A percentile compares a stretch with the other conserved stretches of the same genome.
phyloP scores from a whole-genome alignment of 2,113 vertebrate genomes.

The Symphodus melops region DNA sequence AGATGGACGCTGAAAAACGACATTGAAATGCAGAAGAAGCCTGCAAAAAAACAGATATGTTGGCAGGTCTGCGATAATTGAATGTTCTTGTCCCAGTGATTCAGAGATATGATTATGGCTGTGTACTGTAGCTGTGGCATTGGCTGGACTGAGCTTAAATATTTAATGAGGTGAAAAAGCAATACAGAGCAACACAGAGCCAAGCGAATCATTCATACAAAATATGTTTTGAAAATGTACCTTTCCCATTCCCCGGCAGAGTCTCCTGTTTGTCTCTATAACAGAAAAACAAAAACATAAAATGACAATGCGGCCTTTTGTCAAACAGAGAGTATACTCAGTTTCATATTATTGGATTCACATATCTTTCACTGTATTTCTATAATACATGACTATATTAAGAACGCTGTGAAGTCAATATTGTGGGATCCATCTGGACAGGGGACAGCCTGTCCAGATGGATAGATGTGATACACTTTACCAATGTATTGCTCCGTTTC shows the following conservation, averaged over 20 bases:
- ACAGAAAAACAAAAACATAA: constrained; percentile 26
- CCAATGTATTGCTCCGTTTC: constrained; percentile 67
- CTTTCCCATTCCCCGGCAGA: constrained; percentile 25
- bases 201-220: not conserved
- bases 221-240: constrained; percentile 30
- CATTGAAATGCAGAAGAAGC: not conserved
- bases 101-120: constrained; percentile 54
- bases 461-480: constrained; percentile 53
- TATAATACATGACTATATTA: constrained; percentile 45
- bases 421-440: constrained; percentile 53
- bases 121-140: constrained; percentile 20
- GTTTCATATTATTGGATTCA: constrained; percentile 41
- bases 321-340: constrained; percentile 23
- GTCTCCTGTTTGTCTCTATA: constrained; percentile 36
- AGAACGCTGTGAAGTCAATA: constrained; percentile 29
- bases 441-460: constrained; percentile 60
- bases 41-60: not conserved
- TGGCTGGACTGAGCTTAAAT: not conserved
- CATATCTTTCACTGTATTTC: constrained; percentile 33
- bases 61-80: not conserved
- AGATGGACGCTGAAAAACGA: too few species aligned
- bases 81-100: constrained; percentile 67
- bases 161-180: constrained; percentile 6
- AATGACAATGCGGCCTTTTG: constrained; percentile 22
- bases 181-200: constrained; percentile 1